Conservation (phyloP, 2,797 vertebrate genomes). For the Valencia hispanica region DNA sequence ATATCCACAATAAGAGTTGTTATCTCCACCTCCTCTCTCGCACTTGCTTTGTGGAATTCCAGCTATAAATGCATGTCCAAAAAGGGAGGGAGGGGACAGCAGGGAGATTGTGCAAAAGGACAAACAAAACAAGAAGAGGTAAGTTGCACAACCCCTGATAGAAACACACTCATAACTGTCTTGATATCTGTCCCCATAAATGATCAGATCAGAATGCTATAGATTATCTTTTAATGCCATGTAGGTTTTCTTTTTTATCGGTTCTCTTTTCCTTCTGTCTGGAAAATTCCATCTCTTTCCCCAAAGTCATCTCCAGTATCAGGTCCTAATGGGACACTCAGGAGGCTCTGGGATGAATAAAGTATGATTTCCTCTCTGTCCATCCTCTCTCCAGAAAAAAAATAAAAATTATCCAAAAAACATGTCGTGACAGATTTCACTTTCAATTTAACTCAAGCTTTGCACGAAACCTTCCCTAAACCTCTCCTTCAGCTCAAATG, state of each 20-base stretch:
- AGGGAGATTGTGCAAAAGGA: slow-evolving; percentile 58
- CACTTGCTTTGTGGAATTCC: slow-evolving; percentile 44
- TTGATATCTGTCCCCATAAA: slow-evolving; percentile 12
- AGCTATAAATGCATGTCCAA: slow-evolving; percentile 43
- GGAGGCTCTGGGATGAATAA: slow-evolving; percentile 35
- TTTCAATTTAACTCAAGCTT: background rate
- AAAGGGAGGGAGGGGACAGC: slow-evolving; percentile 22
- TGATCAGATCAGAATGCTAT: slow-evolving; percentile 49
- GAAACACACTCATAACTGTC: slow-evolving; percentile 11
- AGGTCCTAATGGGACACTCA: slow-evolving; percentile 43
- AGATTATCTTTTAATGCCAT: slow-evolving; percentile 38
- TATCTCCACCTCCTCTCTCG: slow-evolving; percentile 56
- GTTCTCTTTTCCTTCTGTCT: slow-evolving; percentile 14
- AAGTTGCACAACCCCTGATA: slow-evolving; percentile 49
- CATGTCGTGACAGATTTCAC: slow-evolving; percentile 5
- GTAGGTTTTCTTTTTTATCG: slow-evolving; percentile 9
- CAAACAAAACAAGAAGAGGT: slow-evolving; percentile 62
- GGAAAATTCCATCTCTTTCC: slow-evolving; percentile 48
- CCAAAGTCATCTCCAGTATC: slow-evolving; percentile 38
- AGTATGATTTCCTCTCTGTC: slow-evolving; percentile 40
- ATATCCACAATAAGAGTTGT: slow-evolving; percentile 56
- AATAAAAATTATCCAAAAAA: slow-evolving; percentile 3
- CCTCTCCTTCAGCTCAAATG: background rate
- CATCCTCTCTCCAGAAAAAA: slow-evolving; percentile 27
- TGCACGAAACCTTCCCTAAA: background rate